A percentile compares a stretch with the other conserved stretches of the same genome.
These are phyloP conservation scores for Drosophila mayri DNA, from an alignment of 1,140 invertebrate species.

Conservation along the genomic window DNA sequence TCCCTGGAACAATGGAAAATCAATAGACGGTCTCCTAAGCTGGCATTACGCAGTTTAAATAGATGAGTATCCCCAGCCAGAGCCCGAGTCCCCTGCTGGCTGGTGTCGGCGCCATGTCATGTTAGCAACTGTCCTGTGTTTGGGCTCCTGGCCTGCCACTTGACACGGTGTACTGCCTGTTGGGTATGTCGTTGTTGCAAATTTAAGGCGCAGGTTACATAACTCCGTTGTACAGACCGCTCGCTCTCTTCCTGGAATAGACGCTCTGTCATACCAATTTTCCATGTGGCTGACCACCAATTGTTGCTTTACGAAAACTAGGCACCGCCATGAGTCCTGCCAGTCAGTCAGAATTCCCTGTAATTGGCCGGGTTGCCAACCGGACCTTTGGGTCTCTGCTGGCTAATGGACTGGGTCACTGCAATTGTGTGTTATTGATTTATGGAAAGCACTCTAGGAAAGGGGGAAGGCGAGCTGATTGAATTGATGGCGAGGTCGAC, in stretches of 20 bases:
- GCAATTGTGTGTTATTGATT: slow-evolving; percentile 64
- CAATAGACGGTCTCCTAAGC: slow-evolving; percentile 33
- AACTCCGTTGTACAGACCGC: slow-evolving; percentile 4
- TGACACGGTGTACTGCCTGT: slow-evolving; percentile 16
- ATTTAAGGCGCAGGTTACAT: slow-evolving; percentile 46
- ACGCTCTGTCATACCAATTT: slow-evolving; percentile 47
- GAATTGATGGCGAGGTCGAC: slow-evolving; percentile 35
- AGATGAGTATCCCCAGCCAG: slow-evolving; percentile 3
- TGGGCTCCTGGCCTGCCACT: slow-evolving; percentile 15
- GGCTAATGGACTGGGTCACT: slow-evolving; percentile 62
- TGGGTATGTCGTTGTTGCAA: slow-evolving; percentile 47
- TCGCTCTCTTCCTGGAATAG: not conserved
- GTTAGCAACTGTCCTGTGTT: slow-evolving; percentile 33
- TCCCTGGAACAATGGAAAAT: slow-evolving; percentile 47
- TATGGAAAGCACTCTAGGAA: slow-evolving; percentile 18
- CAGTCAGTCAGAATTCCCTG: not conserved
- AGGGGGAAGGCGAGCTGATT: slow-evolving; percentile 41
- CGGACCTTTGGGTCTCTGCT: slow-evolving; percentile 6
- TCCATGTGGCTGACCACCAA: slow-evolving; percentile 63
- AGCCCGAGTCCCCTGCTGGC: slow-evolving; percentile 1
- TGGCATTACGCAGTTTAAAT: slow-evolving; percentile 52
- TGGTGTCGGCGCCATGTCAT: slow-evolving; percentile 62
- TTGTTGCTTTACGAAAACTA: slow-evolving; percentile 50
- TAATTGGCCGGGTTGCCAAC: slow-evolving; percentile 45
- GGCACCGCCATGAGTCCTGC: slow-evolving; percentile 21